Base-by-base conservation (phyloP, 2,888 invertebrate species). In the Opisthograptis luteolata region DNA sequence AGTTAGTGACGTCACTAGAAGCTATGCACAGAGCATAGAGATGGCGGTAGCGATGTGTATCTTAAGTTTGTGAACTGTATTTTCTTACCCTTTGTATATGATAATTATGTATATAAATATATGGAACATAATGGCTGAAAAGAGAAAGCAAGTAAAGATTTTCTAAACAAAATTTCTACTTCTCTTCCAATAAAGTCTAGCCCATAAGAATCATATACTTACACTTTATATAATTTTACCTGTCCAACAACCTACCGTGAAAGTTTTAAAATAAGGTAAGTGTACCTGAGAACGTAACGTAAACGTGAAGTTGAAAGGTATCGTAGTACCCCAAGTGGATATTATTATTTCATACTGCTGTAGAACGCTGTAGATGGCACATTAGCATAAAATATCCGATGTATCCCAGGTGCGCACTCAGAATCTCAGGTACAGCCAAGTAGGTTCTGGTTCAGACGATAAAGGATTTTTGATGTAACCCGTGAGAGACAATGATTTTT, bases 371-470 rank as follows among this genome's bases (percentile, higher is more conserved):
- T 68, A 68, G 72, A 70, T 73, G 62, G 68, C 34, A 62, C 66
- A 80, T 83, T 81, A 83, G 72, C 82, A 81, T 83, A 81, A 83
- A 81, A 76, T 76, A 78, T 72, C 66, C 55, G 60, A 69, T 48
- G 41, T 57, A 31, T 24, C 9, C 6, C 57, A 62, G 58, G 42
- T 42, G 9, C 14, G 55, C 3, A 53, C 1, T 46, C 5, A n/a
- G n/a, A n/a, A n/a, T n/a, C n/a, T n/a, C n/a, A 58, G 36, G 40
- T 5, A 14, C 9, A 17, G 37, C n/a, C 5, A 28, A 34, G 19
- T 28, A 25, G n/a, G n/a, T n/a, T n/a, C n/a, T n/a, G n/a, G n/a
- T 8, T 9, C 10, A 7, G 7, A 30, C 8, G 3, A n/a, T 24
- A n/a, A 9, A 24, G 7, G n/a, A n/a, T n/a, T n/a, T n/a, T n/a